Percentiles rank a stretch among this genome's conserved stretches.
Evolutionary conservation across 2,113 vertebrate species (phyloP).

Genomic region (Nothobranchius kuhntae): DNA sequence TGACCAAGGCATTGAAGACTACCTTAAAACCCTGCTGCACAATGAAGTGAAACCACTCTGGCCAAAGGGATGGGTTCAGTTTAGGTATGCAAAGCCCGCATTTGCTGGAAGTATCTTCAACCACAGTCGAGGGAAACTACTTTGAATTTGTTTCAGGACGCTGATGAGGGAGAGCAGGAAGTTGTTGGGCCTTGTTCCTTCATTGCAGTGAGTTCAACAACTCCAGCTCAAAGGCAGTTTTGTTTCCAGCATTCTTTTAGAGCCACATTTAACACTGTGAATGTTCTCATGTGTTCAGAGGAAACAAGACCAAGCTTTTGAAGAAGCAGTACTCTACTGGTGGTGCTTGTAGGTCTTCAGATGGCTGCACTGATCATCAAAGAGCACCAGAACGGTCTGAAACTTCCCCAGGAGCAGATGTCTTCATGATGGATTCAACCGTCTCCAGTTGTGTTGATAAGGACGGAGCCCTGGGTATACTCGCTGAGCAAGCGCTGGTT

Average conservation of each 20-base stretch:
- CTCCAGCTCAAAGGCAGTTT: background rate
- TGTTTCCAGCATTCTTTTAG: background rate
- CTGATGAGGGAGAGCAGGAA: constrained; percentile 87
- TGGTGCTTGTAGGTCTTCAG: constrained; percentile 6
- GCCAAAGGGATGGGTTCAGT: constrained; percentile 98
- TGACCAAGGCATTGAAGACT: constrained; percentile 84
- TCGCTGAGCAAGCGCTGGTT: constrained; percentile 52
- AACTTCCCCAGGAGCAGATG: constrained; percentile 63
- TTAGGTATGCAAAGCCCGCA: constrained; percentile 77
- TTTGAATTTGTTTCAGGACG: constrained; percentile 69
- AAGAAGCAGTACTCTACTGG: constrained; percentile 35
- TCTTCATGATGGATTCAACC: constrained; percentile 70
- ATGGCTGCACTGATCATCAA: constrained; percentile 43
- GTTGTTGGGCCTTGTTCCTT: constrained; percentile 77
- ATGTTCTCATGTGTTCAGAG: constrained; percentile 33
- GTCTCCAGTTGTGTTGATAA: constrained; percentile 72
- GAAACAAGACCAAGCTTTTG: constrained; percentile 46
- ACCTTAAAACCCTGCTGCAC: constrained; percentile 88
- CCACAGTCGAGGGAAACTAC: no score
- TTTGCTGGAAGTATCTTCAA: no score
- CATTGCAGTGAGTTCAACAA: constrained; percentile 81
- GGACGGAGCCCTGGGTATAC: constrained; percentile 67
- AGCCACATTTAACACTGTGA: background rate
- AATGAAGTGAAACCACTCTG: constrained; percentile 90
- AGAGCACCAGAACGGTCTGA: constrained; percentile 26